phyloP scores from a whole-genome alignment of 2,888 invertebrate species.

The Dryobota labecula region DNA sequence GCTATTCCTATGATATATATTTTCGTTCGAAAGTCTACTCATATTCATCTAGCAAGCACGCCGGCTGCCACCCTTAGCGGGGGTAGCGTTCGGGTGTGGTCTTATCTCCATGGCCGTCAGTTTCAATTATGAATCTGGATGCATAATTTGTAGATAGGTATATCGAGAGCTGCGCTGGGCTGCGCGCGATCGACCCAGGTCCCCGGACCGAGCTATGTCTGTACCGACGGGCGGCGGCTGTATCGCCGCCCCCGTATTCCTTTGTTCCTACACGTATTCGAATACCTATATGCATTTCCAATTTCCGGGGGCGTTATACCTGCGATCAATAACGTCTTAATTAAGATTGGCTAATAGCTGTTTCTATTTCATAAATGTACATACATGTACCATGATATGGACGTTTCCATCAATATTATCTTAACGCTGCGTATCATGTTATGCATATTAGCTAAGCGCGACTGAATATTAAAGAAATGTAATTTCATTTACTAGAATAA shows the following conservation, averaged over 20 bases:
- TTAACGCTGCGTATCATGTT: constrained; percentile 2
- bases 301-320: background rate
- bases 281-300: constrained; percentile 12
- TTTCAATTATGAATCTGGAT: constrained; percentile 27
- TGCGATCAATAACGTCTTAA: constrained; percentile 11
- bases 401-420: constrained; percentile 8
- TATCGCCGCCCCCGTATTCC: background rate
- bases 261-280: constrained; percentile 11
- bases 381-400: background rate
- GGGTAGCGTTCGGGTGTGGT: background rate
- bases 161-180: constrained; percentile 5
- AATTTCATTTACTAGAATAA: too few relatives aligned
- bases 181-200: constrained; percentile 45
- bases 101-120: background rate
- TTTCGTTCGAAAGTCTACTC: background rate
- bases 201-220: constrained; percentile 6
- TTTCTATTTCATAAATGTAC: background rate
- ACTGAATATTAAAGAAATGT: background rate
- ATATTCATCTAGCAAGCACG: background rate
- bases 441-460: background rate
- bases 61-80: background rate
- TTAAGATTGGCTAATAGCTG: constrained; percentile 5
- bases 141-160: constrained; percentile 29
- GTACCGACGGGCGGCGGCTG: background rate
- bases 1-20: background rate